Evolutionary conservation across 2,888 invertebrate genomes (phyloP).

Genomic region (Cheilosia soror): DNA sequence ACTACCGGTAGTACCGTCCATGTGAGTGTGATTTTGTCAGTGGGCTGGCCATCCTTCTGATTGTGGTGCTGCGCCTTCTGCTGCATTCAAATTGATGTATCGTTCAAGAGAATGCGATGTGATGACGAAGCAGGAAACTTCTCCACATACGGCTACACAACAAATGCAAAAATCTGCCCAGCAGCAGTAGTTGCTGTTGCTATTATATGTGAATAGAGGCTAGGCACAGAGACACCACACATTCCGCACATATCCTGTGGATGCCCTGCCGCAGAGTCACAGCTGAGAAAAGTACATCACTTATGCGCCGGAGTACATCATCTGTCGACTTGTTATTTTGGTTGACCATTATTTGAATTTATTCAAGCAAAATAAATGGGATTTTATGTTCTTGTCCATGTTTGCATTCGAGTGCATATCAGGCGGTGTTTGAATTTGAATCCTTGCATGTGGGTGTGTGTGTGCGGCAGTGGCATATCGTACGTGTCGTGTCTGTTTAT

Average conservation of each 20-base stretch:
- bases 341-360: slow-evolving; percentile 76
- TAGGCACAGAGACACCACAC: slow-evolving; percentile 15
- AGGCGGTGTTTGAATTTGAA: slow-evolving; percentile 53
- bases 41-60: slow-evolving; percentile 43
- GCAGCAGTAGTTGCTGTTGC: slow-evolving; percentile 36
- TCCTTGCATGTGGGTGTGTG: neutral
- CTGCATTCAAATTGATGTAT: slow-evolving; percentile 71
- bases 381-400: slow-evolving; percentile 74
- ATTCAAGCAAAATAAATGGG: slow-evolving; percentile 76
- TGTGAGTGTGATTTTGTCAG: slow-evolving; percentile 33
- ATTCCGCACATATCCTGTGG: slow-evolving; percentile 13
- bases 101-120: slow-evolving; percentile 62
- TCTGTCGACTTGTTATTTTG: slow-evolving; percentile 75
- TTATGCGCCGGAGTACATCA: slow-evolving; percentile 75
- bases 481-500: slow-evolving; percentile 24
- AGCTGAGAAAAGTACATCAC: slow-evolving; percentile 75
- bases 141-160: slow-evolving; percentile 43
- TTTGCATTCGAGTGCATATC: slow-evolving; percentile 71
- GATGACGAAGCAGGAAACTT: slow-evolving; percentile 69
- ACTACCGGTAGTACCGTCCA: slow-evolving; percentile 17
- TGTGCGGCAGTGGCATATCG: slow-evolving; percentile 12
- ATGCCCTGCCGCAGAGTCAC: slow-evolving; percentile 69
- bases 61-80: slow-evolving; percentile 70
- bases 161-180: slow-evolving; percentile 63
- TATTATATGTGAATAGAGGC: slow-evolving; percentile 30